Conservation (phyloP, 2,113 vertebrate species). For the Tursiops truncatus region DNA sequence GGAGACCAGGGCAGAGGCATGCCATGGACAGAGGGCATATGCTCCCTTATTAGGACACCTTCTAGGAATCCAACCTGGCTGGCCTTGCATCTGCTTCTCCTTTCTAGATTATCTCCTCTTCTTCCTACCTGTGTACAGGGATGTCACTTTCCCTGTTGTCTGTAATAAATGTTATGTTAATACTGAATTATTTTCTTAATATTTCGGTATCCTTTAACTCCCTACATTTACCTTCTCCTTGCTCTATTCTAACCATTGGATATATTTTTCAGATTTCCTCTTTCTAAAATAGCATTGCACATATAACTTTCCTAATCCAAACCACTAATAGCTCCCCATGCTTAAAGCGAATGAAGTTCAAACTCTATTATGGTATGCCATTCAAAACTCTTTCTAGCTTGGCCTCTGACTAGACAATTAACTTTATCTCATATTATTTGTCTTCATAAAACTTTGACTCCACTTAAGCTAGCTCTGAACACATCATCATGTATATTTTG, state of each 20-base stretch:
- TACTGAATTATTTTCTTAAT: neutral
- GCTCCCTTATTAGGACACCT: neutral
- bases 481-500: neutral
- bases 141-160: neutral
- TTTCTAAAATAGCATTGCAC: neutral
- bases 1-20: neutral
- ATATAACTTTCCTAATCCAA: neutral
- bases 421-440: neutral
- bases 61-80: neutral
- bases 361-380: neutral
- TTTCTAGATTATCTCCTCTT: neutral
- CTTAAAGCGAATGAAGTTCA: neutral
- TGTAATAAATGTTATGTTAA: neutral
- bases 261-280: constrained; percentile 44
- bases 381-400: constrained; percentile 7
- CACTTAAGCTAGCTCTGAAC: neutral
- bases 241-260: neutral
- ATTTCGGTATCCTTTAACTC: neutral
- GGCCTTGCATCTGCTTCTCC: neutral
- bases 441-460: neutral
- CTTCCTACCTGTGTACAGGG: neutral
- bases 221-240: neutral
- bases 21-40: neutral
- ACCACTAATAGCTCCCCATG: neutral
- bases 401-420: neutral